These are phyloP conservation scores for Scomberomorus guttatus DNA, from an alignment of 2,797 vertebrate genomes.

Conservation along the genomic window DNA sequence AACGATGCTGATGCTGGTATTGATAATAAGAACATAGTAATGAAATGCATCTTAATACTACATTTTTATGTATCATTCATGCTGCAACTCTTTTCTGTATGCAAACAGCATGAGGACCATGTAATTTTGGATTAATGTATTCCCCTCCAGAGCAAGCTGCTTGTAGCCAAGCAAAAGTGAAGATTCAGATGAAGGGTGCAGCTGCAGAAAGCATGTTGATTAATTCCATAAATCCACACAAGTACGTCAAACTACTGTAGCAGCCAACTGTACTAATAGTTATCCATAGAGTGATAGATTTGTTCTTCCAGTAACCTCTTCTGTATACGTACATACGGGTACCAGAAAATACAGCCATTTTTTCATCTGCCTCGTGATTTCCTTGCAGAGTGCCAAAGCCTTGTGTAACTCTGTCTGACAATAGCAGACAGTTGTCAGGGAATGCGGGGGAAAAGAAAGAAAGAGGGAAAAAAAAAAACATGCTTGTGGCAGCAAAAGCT, in stretches of 20 bases:
- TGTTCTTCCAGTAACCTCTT: not conserved
- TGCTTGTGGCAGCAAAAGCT: constrained; percentile 12
- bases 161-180: constrained; percentile 1
- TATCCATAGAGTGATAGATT: not conserved
- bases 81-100: not conserved
- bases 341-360: constrained; percentile 1
- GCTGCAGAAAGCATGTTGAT: constrained; percentile 37
- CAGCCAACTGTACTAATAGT: not conserved
- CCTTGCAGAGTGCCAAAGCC: not conserved
- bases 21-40: not conserved
- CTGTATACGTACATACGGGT: not conserved
- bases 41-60: not conserved
- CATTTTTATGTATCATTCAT: not conserved
- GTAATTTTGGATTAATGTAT: not conserved
- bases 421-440: constrained; percentile 23
- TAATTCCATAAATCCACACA: constrained; percentile 37
- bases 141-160: constrained; percentile 10
- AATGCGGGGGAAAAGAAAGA: not conserved
- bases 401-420: constrained; percentile 23
- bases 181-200: constrained; percentile 16
- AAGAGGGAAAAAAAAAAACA: not conserved
- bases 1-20: not conserved
- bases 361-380: constrained; percentile 10
- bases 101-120: constrained; percentile 10
- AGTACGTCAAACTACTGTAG: not conserved